These are phyloP conservation scores for Pantelozetes paolii DNA, from an alignment of 2,888 invertebrate species.

Conservation along the genomic window DNA sequence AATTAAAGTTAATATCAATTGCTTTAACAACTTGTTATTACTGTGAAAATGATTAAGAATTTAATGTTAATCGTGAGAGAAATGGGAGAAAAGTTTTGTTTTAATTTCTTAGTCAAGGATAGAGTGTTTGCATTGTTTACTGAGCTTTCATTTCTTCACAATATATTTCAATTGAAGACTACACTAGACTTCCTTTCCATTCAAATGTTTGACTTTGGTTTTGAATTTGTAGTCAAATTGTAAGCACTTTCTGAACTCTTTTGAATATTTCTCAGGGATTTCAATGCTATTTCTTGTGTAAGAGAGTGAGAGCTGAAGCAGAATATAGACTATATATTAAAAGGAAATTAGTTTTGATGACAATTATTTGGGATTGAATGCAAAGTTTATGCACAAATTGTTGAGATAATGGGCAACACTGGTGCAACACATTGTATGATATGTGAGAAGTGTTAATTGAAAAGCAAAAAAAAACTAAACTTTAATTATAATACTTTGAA, in stretches of 20 bases:
- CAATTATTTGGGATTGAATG: not conserved
- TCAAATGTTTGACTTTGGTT: not conserved
- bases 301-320: not conserved
- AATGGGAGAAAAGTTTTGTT: not conserved
- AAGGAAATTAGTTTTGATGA: not conserved
- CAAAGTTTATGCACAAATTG: conserved; percentile 13
- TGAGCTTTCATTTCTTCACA: not conserved
- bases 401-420: not conserved
- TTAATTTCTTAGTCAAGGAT: not conserved
- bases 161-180: not conserved
- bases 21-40: conserved; percentile 33
- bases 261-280: not conserved
- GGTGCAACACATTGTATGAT: conserved; percentile 13
- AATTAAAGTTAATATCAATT: conserved; percentile 33
- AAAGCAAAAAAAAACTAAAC: not conserved
- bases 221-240: no score
- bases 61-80: conserved; percentile 26
- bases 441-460: conserved; percentile 12
- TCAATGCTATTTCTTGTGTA: not conserved
- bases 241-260: not conserved
- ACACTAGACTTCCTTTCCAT: not conserved
- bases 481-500: not conserved
- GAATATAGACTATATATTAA: not conserved
- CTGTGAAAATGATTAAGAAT: not conserved
- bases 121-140: not conserved